phyloP scores from a whole-genome alignment of 2,888 invertebrate genomes.

The Tiliacea citrago region DNA sequence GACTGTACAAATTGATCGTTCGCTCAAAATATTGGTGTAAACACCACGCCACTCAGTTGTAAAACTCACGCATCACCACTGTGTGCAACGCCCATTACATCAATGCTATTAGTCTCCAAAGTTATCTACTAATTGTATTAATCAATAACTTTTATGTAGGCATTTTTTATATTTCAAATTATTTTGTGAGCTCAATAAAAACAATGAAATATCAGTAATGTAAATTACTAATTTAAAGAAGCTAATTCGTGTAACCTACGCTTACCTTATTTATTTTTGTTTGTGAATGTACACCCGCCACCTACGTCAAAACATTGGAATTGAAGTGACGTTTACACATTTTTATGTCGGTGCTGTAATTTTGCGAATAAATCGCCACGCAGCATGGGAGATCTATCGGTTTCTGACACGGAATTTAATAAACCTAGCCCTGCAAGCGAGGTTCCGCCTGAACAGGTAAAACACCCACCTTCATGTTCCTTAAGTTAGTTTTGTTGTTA shows the following conservation, averaged over 20 bases:
- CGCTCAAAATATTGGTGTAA: too few species aligned
- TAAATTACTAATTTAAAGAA: neutral
- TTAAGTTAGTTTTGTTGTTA: constrained; percentile 36
- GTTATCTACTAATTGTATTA: neutral
- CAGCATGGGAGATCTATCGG: constrained; percentile 88
- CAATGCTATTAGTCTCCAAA: neutral
- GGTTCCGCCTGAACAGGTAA: constrained; percentile 80
- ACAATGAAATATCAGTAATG: neutral
- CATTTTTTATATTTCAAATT: neutral
- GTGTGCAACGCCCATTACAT: neutral
- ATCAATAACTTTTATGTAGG: neutral
- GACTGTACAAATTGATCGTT: too few species aligned
- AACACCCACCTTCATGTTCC: constrained; percentile 36
- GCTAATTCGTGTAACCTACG: constrained; percentile 4
- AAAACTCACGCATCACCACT: neutral
- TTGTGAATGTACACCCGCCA: constrained; percentile 47
- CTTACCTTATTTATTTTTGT: constrained; percentile 36
- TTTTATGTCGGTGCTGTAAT: constrained; percentile 84
- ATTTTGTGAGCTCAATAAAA: neutral
- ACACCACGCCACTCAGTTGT: too few species aligned
- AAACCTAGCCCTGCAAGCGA: constrained; percentile 78
- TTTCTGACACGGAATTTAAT: constrained; percentile 81
- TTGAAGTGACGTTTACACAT: constrained; percentile 89
- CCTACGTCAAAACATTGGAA: constrained; percentile 85
- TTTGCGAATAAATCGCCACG: constrained; percentile 85